Evolutionary conservation across 1,140 invertebrate genomes (phyloP), one percentile per base, ranked within the genome.

Genomic region (Eriosoma lanigerum): DNA sequence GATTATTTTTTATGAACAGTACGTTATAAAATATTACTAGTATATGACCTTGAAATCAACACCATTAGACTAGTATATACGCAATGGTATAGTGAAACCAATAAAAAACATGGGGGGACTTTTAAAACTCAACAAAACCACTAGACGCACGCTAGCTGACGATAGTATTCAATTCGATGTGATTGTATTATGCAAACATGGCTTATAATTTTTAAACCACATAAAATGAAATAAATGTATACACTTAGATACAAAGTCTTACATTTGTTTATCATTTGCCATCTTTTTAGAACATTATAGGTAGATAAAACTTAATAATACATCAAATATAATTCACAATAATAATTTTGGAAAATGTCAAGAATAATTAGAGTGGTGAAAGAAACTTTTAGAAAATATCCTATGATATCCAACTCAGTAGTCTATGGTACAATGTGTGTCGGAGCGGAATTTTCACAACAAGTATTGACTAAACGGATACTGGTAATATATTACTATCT

Each of bases 391-490:
- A 85, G 85, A 73, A 88, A 84, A 75, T 86, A 87, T 75, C 93
- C 93, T 0, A 84, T 93, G 26, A 81, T 92, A 17, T 89, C 91
- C 52, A 94, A 94, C 84, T 90, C 91, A n/a, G 83, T 88, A 1
- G 89, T 93, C 9, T 94, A 94, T 84, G 93, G 92, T 15, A 88
- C 89, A 0, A 90, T 94, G 83, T 94, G 93, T 84, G 90, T 91
- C 1, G 89, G 90, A 5, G 93, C 93, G 0, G 93, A 94, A 84
- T 89, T 92, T 66, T 89, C 91, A 0, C 93, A 94, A 83, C 93
- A 95, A 85, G 89, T 88, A 38, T 88, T 92, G 48, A 90, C 89
- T 26, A 92, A 89, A 82, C 88, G 89, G 82, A 86, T 89, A 82
- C 84, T 89, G 86, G 90, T 91, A 86, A 60, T 88, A 85, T 84